These are phyloP conservation scores for Halictus rubicundus DNA, from an alignment of 1,140 invertebrate genomes.

Conservation along the genomic window DNA sequence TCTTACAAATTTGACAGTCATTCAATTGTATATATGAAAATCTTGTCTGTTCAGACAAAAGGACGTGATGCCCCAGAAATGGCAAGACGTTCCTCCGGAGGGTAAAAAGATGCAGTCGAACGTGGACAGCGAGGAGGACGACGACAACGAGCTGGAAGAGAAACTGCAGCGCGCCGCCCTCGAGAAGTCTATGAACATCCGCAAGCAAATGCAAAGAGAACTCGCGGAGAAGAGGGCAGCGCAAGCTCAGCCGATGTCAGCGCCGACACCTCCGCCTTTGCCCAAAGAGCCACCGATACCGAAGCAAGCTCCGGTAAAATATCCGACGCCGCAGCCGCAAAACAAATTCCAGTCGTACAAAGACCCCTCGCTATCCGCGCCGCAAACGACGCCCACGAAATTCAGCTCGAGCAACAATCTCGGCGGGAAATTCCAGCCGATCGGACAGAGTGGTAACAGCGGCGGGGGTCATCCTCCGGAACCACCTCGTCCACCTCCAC, in stretches of 20 bases:
- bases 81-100: slow-evolving; percentile 71
- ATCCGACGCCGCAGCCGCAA: slow-evolving; percentile 74
- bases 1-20: too few relatives aligned
- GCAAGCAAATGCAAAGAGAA: slow-evolving; percentile 78
- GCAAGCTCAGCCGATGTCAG: slow-evolving; percentile 70
- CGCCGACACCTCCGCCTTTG: slow-evolving; percentile 77
- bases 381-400: slow-evolving; percentile 66
- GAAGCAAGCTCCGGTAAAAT: slow-evolving; percentile 76
- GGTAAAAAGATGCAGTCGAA: slow-evolving; percentile 66
- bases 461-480: slow-evolving; percentile 68
- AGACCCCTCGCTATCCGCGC: slow-evolving; percentile 61
- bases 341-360: slow-evolving; percentile 76
- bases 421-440: slow-evolving; percentile 78
- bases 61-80: slow-evolving; percentile 72
- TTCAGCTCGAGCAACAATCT: slow-evolving; percentile 71
- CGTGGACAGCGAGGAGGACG: slow-evolving; percentile 71
- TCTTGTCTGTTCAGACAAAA: slow-evolving; percentile 64
- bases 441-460: slow-evolving; percentile 68
- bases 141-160: slow-evolving; percentile 72
- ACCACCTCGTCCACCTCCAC: slow-evolving; percentile 65
- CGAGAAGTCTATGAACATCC: slow-evolving; percentile 76
- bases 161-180: slow-evolving; percentile 73
- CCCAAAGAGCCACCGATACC: slow-evolving; percentile 78
- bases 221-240: slow-evolving; percentile 74
- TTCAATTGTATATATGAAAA: too few relatives aligned